Base-by-base conservation (phyloP, 2,888 invertebrate genomes). In the Stramonita haemastoma region DNA sequence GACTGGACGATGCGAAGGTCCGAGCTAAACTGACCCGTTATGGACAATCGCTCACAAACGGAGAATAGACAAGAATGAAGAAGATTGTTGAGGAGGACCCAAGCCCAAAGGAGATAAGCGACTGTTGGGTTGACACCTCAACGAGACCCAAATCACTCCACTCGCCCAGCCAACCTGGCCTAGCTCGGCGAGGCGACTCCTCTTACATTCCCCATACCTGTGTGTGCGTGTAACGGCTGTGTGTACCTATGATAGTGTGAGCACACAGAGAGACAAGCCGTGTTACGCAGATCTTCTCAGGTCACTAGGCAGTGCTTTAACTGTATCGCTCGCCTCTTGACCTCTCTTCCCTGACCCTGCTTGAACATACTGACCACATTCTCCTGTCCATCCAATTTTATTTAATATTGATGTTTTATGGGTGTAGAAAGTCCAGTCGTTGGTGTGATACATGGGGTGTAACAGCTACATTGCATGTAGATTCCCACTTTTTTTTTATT, bases 51-150 rank as follows among this genome's bases (percentile, higher is more conserved):
- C n/a, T 73, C 26, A 17, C 77, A 34, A 73, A 79, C 77, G 32
- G 15, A 32, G 77, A 79, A 34, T 29, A 79, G 32, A 79, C 15
- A 32, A 73, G 26, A 73, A 26, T n/a, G 26, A 73, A 8, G 29
- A 29, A 32, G 6, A 32, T 79, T 79, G 19, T 11, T 32, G 13
- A 32, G 77, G 77, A 32, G 15, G 77, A 79, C 32, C 6, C 8
- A 73, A n/a, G 11, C n/a, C 11, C 26, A 26, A 2, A 22, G 26
- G 60, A 60, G 22, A 15, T 73, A 73, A 79, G 46, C 22, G 26
- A 66, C 17, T 87, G 87, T 87, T 87, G 73, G 66, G 73, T n/a
- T 34, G 70, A 87, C 87, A 73, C 87, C 73, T 66, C 57, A 66
- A 15, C 70, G 73, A 73, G 70, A 32, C 81, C 73, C 6, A 87